Conservation (phyloP, 2,113 vertebrate genomes). For the Cebidichthys violaceus region DNA sequence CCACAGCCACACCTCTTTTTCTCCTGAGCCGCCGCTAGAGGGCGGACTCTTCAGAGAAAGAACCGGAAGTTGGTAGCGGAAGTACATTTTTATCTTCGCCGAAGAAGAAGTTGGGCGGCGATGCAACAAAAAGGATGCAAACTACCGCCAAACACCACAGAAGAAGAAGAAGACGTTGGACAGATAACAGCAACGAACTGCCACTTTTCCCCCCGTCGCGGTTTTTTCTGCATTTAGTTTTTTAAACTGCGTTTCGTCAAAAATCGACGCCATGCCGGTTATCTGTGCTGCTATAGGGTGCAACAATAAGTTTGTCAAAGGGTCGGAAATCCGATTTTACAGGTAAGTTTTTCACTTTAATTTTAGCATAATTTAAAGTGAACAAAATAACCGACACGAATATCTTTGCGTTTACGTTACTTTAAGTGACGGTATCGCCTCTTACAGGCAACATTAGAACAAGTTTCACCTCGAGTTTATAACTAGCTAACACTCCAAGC, state of each 20-base stretch:
- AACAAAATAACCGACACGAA: not conserved
- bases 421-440: not conserved
- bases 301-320: conserved; percentile 85
- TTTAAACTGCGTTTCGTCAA: not conserved
- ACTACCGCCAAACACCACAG: too few relatives aligned
- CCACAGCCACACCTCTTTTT: not conserved
- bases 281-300: conserved; percentile 82
- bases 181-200: too few relatives aligned
- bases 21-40: conserved; percentile 20
- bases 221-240: not conserved
- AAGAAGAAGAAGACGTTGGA: not conserved
- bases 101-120: rapidly evolving
- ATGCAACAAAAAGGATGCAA: too few relatives aligned
- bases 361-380: not conserved
- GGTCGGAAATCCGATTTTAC: conserved; percentile 85
- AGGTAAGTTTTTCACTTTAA: conserved; percentile 66
- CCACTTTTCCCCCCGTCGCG: too few relatives aligned
- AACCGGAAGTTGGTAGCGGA: conserved; percentile 35
- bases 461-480: not conserved
- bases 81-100: not conserved
- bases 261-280: conserved; percentile 77
- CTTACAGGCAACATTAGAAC: not conserved
- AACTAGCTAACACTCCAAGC: not conserved
- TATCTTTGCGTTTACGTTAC: not conserved
- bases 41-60: not conserved